Percentiles rank a stretch among this genome's conserved stretches.
These are phyloP conservation scores for Drosophila malerkotliana DNA, from an alignment of 1,140 invertebrate species.

Conservation along the genomic window DNA sequence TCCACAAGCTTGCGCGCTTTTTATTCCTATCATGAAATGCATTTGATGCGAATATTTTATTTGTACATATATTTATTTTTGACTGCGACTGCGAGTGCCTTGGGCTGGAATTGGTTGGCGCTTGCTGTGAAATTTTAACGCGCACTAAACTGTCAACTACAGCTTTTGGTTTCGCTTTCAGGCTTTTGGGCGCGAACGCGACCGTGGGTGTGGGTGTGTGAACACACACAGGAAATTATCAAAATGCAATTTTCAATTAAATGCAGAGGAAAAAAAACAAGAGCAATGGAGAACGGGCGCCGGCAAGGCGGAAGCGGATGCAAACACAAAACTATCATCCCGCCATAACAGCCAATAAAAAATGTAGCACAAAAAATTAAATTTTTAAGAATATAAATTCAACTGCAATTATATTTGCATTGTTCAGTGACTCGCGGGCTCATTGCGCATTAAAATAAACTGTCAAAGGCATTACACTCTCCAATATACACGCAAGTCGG, in stretches of 20 bases:
- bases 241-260: slow-evolving; percentile 67
- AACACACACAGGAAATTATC: slow-evolving; percentile 53
- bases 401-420: slow-evolving; percentile 6
- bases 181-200: slow-evolving; percentile 25
- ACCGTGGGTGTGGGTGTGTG: neutral
- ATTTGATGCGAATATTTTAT: slow-evolving; percentile 55
- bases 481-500: neutral
- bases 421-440: slow-evolving; percentile 4
- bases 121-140: slow-evolving; percentile 36
- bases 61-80: slow-evolving; percentile 61
- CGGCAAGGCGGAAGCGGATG: slow-evolving; percentile 15
- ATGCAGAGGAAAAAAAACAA: slow-evolving; percentile 12
- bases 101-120: slow-evolving; percentile 9
- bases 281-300: neutral
- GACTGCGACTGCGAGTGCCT: slow-evolving; percentile 15
- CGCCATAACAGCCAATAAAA: neutral
- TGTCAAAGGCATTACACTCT: slow-evolving; percentile 6
- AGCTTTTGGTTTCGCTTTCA: slow-evolving; percentile 59
- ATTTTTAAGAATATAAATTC: slow-evolving; percentile 12
- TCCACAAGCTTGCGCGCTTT: neutral
- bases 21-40: slow-evolving; percentile 32
- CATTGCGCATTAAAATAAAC: slow-evolving; percentile 3
- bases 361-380: neutral
- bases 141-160: slow-evolving; percentile 66
- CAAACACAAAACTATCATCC: neutral